These are phyloP conservation scores for Sebastes fasciatus DNA, from an alignment of 2,113 vertebrate species.

Conservation along the genomic window DNA sequence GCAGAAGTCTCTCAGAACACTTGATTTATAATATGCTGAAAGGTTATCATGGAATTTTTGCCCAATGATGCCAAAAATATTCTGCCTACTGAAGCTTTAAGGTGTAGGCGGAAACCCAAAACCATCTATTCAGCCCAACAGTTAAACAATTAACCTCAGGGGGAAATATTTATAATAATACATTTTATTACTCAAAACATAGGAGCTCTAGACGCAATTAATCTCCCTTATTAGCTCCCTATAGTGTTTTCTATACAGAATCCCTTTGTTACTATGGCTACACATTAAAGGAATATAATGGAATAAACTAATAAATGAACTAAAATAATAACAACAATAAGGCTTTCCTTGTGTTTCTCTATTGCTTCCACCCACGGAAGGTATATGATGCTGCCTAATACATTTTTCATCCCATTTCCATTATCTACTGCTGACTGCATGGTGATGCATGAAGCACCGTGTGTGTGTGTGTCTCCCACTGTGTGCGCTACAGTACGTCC, in stretches of 20 bases:
- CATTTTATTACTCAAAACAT: neutral
- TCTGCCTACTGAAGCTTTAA: no score
- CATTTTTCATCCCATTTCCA: constrained; percentile 47
- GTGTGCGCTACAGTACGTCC: constrained; percentile 29
- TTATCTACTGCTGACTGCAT: constrained; percentile 38
- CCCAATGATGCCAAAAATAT: no score
- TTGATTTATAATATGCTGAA: no score
- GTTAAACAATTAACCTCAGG: neutral
- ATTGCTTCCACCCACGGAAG: neutral
- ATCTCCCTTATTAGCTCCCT: neutral
- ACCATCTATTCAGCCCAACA: neutral
- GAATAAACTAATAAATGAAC: neutral
- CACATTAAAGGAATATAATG: neutral
- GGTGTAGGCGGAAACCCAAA: neutral
- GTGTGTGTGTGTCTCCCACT: constrained; percentile 23
- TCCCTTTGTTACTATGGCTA: neutral
- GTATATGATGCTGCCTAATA: constrained; percentile 15
- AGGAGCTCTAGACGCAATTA: neutral
- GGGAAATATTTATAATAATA: neutral
- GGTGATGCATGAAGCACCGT: constrained; percentile 39
- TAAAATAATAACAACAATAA: neutral
- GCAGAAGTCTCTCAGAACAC: no score
- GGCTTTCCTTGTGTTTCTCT: neutral
- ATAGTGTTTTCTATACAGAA: neutral
- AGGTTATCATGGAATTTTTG: no score